Evolutionary conservation across 2,113 vertebrate species (phyloP), one percentile per base, ranked within the genome.

Genomic region (Agapornis roseicollis): DNA sequence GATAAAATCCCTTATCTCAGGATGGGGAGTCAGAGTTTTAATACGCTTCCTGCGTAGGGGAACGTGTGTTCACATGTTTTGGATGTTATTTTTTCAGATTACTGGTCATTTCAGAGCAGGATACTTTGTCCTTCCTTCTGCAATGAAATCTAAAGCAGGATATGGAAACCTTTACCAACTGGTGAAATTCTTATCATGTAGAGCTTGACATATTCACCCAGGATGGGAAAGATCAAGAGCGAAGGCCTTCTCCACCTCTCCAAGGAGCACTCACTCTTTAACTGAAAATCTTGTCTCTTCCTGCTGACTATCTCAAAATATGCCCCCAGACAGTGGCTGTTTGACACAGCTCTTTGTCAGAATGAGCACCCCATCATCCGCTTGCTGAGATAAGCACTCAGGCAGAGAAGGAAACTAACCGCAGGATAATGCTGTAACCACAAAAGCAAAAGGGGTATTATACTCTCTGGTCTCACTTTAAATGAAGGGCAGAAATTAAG

Each of bases 401-500:
- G 56, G 85, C 58, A 85, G 80, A 66, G 68, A 69, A 83, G 53
- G 50, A 90, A 94, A 95, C 88, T 66, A 95, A 88, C 64, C 66
- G 50, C 35, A 66, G 41, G 23, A 53, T 66, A 80, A 90, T 39
- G 41, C 41, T 61, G 55, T 86, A 88, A 94, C 90, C 76, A 78
- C 88, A 80, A 83, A 93, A 95, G 80, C 90, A 78, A 94, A 88
- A 94, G 47, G 39, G 16, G 4, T 77, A 86, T 86, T 89, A 86
- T 52, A 33, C 72, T 2, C 17, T 92, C 77, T 94, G 50, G 35
- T 84, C 86, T 85, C 80, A 56, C 50, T 94, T 80, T 70, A 74
- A 92, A 94, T 22, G 71, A 93, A 70, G 72, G 90, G 29, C 66
- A 94, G 82, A 96, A 95, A 94, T 93, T 72, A 85, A 91, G 66